phyloP scores from a whole-genome alignment of 1,140 invertebrate species.

The Zaprionus davidi region DNA sequence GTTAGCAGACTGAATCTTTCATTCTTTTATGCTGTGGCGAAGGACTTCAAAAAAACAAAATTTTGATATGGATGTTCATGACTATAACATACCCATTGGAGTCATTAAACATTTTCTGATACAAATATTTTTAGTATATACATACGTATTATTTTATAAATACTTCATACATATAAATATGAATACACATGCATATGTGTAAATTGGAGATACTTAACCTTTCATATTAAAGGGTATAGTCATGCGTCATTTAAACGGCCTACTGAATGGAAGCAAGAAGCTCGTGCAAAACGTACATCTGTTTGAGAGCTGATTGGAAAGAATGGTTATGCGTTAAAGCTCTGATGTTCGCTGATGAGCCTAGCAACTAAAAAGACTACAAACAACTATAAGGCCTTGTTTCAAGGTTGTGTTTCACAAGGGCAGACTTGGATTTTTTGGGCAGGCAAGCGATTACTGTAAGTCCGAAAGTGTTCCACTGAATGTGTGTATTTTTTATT shows the following conservation, averaged over 20 bases:
- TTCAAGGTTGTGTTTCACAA: constrained; percentile 24
- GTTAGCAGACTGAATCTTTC: constrained; percentile 50
- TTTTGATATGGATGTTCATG: not conserved
- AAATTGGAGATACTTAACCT: not conserved
- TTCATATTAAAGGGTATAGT: constrained; percentile 22
- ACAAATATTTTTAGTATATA: too few relatives aligned
- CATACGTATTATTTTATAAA: too few relatives aligned
- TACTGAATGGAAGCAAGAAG: constrained; percentile 46
- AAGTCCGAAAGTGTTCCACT: not conserved
- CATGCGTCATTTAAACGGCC: constrained; percentile 63
- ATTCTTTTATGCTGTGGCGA: constrained; percentile 16
- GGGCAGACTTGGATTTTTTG: constrained; percentile 31
- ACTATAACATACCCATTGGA: constrained; percentile 15
- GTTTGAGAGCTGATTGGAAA: constrained; percentile 38
- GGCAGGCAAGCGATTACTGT: not conserved
- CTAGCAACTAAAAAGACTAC: constrained; percentile 20
- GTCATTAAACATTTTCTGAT: not conserved
- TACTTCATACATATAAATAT: too few relatives aligned
- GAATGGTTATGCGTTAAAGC: not conserved
- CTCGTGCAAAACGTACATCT: constrained; percentile 62
- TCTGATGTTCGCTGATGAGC: constrained; percentile 12
- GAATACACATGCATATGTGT: not conserved
- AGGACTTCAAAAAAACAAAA: constrained; percentile 26
- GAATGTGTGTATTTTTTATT: too few relatives aligned
- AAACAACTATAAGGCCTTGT: constrained; percentile 50